phyloP scores from a whole-genome alignment of 2,113 vertebrate genomes.

The Aphelocoma coerulescens region DNA sequence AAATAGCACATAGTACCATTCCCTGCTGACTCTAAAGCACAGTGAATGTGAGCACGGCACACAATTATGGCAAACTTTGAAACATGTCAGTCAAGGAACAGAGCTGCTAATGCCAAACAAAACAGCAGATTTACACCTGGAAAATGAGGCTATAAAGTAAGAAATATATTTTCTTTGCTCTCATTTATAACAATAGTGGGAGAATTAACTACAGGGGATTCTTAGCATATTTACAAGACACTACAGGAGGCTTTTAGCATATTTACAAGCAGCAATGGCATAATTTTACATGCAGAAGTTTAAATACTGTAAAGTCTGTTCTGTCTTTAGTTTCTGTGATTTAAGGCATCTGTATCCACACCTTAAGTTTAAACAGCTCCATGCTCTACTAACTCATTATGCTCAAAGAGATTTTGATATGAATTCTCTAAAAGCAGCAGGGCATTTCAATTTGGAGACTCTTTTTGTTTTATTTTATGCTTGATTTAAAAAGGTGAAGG shows the following conservation, averaged over 20 bases:
- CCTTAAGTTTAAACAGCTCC: not conserved
- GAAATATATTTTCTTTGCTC: slow-evolving; percentile 33
- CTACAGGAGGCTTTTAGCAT: slow-evolving; percentile 55
- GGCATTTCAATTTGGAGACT: not conserved
- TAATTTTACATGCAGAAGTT: slow-evolving; percentile 37
- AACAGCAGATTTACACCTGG: not conserved
- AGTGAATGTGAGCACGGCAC: not conserved
- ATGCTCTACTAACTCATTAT: not conserved
- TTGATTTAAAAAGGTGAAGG: not conserved
- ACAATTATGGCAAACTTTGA: not conserved
- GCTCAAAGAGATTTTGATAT: not conserved
- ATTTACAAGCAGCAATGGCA: slow-evolving; percentile 52
- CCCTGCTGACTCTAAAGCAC: slow-evolving; percentile 40
- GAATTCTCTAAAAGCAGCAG: not conserved
- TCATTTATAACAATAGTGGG: not conserved
- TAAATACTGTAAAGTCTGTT: slow-evolving; percentile 33
- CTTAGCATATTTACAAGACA: slow-evolving; percentile 59
- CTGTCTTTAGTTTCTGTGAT: not conserved
- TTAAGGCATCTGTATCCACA: not conserved
- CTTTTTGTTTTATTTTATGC: not conserved
- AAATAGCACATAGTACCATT: not conserved
- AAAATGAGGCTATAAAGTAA: slow-evolving; percentile 28
- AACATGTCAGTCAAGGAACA: not conserved
- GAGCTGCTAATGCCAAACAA: slow-evolving; percentile 28
- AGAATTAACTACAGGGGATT: slow-evolving; percentile 36